These are phyloP conservation scores for Albula goreensis DNA, from an alignment of 2,113 vertebrate species.

Conservation along the genomic window DNA sequence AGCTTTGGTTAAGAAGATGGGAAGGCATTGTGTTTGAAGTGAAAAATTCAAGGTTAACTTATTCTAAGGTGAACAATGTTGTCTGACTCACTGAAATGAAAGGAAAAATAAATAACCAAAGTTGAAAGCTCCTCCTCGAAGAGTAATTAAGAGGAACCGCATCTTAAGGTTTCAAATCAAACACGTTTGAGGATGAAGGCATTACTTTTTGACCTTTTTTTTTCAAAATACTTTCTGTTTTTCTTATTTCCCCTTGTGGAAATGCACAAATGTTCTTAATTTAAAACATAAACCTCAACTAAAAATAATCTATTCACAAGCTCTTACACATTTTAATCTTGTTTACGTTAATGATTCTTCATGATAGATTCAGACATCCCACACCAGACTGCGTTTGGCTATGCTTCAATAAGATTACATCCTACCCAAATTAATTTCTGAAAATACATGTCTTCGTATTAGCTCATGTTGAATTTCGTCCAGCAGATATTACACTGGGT, in stretches of 20 bases:
- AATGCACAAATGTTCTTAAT: neutral
- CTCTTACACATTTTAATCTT: conserved; percentile 47
- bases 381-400: conserved; percentile 7
- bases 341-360: conserved; percentile 56
- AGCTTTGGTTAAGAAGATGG: conserved; percentile 23
- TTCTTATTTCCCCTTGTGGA: neutral
- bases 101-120: neutral
- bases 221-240: neutral
- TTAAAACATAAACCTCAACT: neutral
- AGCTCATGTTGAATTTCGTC: neutral
- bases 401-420: neutral
- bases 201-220: neutral
- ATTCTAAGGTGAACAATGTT: conserved; percentile 34
- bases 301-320: neutral
- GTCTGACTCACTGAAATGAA: conserved; percentile 24
- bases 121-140: conserved; percentile 5
- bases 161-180: neutral
- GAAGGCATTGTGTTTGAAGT: conserved; percentile 6
- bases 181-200: neutral
- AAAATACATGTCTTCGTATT: conserved; percentile 1
- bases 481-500: neutral
- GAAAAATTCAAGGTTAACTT: conserved; percentile 36
- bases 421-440: neutral
- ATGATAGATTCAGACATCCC: conserved; percentile 49
- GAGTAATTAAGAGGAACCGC: neutral